Evolutionary conservation across 2,113 vertebrate genomes (phyloP).

Genomic region (Rhagologus leucostigma): DNA sequence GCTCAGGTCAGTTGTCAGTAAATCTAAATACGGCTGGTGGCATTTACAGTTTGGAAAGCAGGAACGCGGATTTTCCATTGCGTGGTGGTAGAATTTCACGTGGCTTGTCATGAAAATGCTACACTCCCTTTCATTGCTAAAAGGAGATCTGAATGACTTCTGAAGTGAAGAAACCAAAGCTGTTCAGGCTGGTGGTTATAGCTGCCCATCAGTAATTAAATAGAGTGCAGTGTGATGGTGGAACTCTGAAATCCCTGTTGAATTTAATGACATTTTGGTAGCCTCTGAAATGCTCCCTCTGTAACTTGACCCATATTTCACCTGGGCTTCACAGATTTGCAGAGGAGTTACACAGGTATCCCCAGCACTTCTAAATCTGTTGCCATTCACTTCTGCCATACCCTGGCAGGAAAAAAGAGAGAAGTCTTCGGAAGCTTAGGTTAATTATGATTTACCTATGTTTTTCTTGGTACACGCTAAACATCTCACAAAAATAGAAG

Average conservation of each 20-base stretch:
- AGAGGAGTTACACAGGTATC: not conserved
- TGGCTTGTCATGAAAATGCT: not conserved
- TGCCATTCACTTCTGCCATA: not conserved
- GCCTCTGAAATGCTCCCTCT: not conserved
- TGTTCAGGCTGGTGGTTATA: not conserved
- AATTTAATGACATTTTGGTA: not conserved
- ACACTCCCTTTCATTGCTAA: not conserved
- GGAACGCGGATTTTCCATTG: not conserved
- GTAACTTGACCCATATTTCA: not conserved
- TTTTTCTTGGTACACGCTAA: not conserved
- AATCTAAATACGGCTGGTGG: not conserved
- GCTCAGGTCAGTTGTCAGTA: not conserved
- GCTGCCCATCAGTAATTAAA: not conserved
- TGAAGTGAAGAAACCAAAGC: not conserved
- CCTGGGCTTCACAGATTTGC: not conserved
- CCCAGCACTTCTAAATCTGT: not conserved
- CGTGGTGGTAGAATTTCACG: not conserved
- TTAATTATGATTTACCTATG: not conserved
- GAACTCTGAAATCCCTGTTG: not conserved
- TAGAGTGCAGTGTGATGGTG: not conserved
- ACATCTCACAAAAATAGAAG: not conserved
- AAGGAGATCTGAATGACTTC: not conserved
- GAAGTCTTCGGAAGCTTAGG: not conserved
- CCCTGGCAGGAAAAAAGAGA: not conserved
- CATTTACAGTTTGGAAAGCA: slow-evolving; percentile 21